Percentiles rank a stretch among this genome's conserved stretches.
phyloP scores from a whole-genome alignment of 1,140 invertebrate species.

The Ceratina australensis region DNA sequence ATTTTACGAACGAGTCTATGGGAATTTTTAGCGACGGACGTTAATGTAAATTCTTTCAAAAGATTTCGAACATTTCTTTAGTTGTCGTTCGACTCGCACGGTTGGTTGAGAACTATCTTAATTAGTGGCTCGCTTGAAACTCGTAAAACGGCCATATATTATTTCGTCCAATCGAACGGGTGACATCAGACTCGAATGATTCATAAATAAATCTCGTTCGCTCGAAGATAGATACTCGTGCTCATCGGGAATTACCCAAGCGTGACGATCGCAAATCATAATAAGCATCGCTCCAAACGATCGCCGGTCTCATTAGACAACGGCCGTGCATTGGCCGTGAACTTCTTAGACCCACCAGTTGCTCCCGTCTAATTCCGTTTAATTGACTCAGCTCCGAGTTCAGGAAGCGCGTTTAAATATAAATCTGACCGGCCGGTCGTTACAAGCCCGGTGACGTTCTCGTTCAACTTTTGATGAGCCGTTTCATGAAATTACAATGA shows the following conservation, averaged over 20 bases:
- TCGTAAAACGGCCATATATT: background rate
- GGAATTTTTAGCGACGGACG: no score
- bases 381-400: constrained; percentile 2
- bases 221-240: no score
- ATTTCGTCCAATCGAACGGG: background rate
- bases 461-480: constrained; percentile 25
- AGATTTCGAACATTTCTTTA: no score
- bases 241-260: background rate
- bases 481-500: constrained; percentile 28
- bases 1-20: no score
- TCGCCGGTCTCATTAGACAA: background rate
- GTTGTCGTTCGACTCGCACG: no score
- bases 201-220: constrained; percentile 11
- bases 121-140: no score
- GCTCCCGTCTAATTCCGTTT: constrained; percentile 1
- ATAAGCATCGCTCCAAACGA: background rate
- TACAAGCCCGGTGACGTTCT: background rate
- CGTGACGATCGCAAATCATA: constrained; percentile 15
- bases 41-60: no score
- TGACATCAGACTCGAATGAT: background rate
- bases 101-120: no score
- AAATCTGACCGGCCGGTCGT: background rate
- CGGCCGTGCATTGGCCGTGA: constrained; percentile 8
- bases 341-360: background rate
- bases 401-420: constrained; percentile 22